Percentiles rank a stretch among this genome's conserved stretches.
Conservation (phyloP, 2,888 invertebrate species). For the Lasioglossum zephyrum region DNA sequence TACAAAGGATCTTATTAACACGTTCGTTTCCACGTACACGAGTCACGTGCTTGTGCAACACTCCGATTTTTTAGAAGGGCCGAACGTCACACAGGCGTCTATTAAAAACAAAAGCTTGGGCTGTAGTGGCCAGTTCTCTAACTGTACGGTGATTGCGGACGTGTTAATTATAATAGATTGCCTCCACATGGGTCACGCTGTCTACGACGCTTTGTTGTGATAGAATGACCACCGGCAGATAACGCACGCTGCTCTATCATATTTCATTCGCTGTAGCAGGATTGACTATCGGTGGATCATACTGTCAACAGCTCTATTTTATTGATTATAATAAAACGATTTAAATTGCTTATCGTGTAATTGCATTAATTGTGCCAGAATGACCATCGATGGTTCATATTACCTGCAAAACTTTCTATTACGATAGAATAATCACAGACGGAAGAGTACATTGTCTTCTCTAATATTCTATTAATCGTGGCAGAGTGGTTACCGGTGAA, state of each 20-base stretch:
- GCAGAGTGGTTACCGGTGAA: conserved; percentile 17
- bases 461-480: conserved; percentile 6
- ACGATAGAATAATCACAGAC: conserved; percentile 6
- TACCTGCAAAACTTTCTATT: conserved; percentile 12
- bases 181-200: conserved; percentile 2
- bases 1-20: not conserved
- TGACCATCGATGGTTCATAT: conserved; percentile 6
- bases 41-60: not conserved
- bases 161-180: conserved; percentile 16
- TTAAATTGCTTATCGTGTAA: conserved; percentile 13
- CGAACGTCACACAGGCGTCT: not conserved
- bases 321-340: not conserved
- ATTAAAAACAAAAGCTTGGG: conserved; percentile 10
- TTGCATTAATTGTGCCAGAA: conserved; percentile 12
- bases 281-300: conserved; percentile 12
- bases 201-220: conserved; percentile 13
- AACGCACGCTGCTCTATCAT: not conserved
- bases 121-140: conserved; percentile 1
- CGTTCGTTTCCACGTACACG: not conserved
- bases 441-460: conserved; percentile 8
- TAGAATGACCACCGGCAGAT: conserved; percentile 16
- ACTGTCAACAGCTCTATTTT: conserved; percentile 6
- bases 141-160: conserved; percentile 4
- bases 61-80: not conserved
- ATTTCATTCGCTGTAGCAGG: conserved; percentile 2